Evolutionary conservation across 2,888 invertebrate species (phyloP), one percentile per base, ranked within the genome.

Genomic region (Hypolimnas misippus): DNA sequence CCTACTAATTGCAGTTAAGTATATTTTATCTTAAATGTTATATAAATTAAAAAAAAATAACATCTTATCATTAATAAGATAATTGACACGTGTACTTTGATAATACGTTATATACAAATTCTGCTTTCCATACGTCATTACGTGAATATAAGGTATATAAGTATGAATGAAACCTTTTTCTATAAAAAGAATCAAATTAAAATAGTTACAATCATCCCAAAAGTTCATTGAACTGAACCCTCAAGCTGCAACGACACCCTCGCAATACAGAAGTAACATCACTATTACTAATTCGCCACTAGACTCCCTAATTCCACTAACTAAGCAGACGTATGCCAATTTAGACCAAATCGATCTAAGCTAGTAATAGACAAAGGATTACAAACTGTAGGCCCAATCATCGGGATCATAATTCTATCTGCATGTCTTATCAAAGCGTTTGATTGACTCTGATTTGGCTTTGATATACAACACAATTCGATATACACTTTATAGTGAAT

Each of bases 401-500:
- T 33, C 16, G 53, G 17, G 33, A 42, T 55, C 62, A 61, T 67
- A 66, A 68, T 56, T 65, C 63, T 55, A 60, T 62, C 57, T 63
- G 61, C 57, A 67, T 66, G 63, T 66, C 68, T 70, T 67, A 65
- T 63, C 63, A 63, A 67, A 68, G 68, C 67, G 62, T 52, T 65
- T 53, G 53, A 56, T 60, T 58, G 54, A 66, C 62, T 62, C 60
- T 58, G 57, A 68, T 68, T 65, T 54, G 58, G 49, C 29, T 49
- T 49, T 29, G 29, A 25, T 49, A 25, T 46, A 56, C 38, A 53
- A 46, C 44, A 46, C 16, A 33, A 42, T 31, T 19, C 38, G 17
- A 14, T 2, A 21, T 7, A 10, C 10, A 12, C n/a, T n/a, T 46
- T 25, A 25, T 25, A 25, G 3, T 25, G 25, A 2, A 25, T 25